A percentile compares a stretch with the other conserved stretches of the same genome.
phyloP scores from a whole-genome alignment of 2,113 vertebrate species.

The Chloropsis hardwickii region DNA sequence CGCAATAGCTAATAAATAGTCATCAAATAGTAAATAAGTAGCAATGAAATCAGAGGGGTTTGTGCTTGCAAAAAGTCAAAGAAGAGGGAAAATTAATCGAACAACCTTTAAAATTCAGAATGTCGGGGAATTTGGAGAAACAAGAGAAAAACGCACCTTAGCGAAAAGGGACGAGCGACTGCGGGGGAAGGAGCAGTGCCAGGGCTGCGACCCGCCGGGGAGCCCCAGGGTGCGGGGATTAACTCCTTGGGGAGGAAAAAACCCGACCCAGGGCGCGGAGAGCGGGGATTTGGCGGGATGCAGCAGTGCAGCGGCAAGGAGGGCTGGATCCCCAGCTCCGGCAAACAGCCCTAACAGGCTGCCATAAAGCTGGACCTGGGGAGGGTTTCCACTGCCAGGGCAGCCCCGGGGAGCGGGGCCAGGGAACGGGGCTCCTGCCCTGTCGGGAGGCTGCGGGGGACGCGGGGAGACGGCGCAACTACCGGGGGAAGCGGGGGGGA shows the following conservation, averaged over 20 bases:
- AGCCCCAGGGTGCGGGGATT: neutral
- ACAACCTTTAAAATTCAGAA: neutral
- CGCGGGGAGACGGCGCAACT: neutral
- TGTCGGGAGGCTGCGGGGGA: fast-evolving
- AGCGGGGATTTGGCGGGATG: neutral
- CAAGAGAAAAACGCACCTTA: neutral
- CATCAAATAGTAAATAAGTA: neutral
- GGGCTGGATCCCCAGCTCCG: neutral
- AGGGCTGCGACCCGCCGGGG: neutral
- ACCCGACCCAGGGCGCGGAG: neutral
- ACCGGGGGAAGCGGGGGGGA: neutral
- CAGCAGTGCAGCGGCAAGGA: neutral
- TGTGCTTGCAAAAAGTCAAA: neutral
- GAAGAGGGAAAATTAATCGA: neutral
- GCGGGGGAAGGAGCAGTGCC: neutral
- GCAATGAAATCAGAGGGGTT: neutral
- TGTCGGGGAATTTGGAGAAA: neutral
- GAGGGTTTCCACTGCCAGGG: neutral
- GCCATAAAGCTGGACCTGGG: neutral
- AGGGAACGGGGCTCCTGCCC: neutral
- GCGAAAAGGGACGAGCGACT: neutral
- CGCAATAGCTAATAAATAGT: neutral
- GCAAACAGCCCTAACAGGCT: neutral
- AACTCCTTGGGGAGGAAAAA: neutral
- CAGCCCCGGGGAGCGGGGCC: neutral